Evolutionary conservation across 2,888 invertebrate species (phyloP).

Genomic region (Tiphia femorata): DNA sequence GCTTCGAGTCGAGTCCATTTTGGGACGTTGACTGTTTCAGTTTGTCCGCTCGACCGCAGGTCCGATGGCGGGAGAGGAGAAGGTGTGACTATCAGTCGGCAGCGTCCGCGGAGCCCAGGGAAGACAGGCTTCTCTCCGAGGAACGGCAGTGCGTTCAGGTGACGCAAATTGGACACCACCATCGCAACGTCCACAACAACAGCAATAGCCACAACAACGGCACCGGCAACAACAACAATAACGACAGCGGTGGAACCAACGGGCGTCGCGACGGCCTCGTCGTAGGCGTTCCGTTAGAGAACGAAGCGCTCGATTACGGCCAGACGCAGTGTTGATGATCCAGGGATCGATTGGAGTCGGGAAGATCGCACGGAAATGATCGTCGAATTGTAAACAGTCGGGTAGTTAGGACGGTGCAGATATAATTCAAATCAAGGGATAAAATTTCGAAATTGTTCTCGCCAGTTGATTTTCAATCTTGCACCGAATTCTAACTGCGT

Average conservation of each 20-base stretch:
- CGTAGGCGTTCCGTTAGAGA: conserved; percentile 42
- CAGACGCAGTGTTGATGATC: conserved; percentile 61
- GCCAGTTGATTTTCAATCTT: too few relatives aligned
- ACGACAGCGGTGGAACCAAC: too few relatives aligned
- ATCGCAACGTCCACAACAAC: conserved; percentile 14
- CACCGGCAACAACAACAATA: conserved; percentile 34
- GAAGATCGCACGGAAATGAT: too few relatives aligned
- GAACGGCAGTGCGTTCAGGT: conserved; percentile 28
- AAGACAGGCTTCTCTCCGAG: conserved; percentile 26
- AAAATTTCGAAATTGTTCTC: too few relatives aligned
- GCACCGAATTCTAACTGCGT: too few relatives aligned
- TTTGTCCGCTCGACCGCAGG: conserved; percentile 83
- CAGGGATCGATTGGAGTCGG: too few relatives aligned
- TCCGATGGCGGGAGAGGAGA: conserved; percentile 80
- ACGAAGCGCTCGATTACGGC: conserved; percentile 39
- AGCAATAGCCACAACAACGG: conserved; percentile 39
- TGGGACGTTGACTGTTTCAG: conserved; percentile 73
- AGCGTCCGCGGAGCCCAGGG: conserved; percentile 34
- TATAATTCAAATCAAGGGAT: too few relatives aligned
- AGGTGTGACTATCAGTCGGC: conserved; percentile 80
- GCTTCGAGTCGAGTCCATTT: conserved; percentile 63
- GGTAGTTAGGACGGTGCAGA: too few relatives aligned
- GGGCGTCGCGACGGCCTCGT: conserved; percentile 40
- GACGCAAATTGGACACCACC: conserved; percentile 27
- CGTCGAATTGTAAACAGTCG: too few relatives aligned